phyloP scores from a whole-genome alignment of 2,797 vertebrate genomes.

The Xyrichtys novacula region DNA sequence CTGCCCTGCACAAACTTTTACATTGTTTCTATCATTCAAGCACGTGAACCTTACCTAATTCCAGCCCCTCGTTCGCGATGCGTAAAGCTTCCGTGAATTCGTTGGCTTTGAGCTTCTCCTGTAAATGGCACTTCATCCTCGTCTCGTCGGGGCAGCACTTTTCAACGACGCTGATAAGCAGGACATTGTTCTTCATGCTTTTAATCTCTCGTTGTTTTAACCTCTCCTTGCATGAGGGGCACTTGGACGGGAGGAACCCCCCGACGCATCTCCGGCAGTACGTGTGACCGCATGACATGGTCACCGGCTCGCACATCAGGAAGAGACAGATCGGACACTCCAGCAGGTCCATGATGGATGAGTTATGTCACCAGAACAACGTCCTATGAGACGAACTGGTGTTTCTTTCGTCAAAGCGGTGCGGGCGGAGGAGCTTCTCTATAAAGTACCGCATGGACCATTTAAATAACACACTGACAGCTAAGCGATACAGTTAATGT shows the following conservation, averaged over 20 bases:
- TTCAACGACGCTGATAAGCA: slow-evolving; percentile 86
- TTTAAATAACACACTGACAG: slow-evolving; percentile 40
- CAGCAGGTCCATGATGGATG: slow-evolving; percentile 83
- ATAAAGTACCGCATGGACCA: slow-evolving; percentile 26
- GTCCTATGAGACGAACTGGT: slow-evolving; percentile 3
- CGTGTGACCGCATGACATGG: slow-evolving; percentile 90
- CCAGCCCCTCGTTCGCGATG: slow-evolving; percentile 81
- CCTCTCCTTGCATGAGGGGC: slow-evolving; percentile 84
- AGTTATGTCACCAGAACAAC: slow-evolving; percentile 40
- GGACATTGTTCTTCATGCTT: slow-evolving; percentile 82
- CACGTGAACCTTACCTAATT: slow-evolving; percentile 81
- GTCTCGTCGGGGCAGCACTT: slow-evolving; percentile 84
- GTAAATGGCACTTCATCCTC: slow-evolving; percentile 75
- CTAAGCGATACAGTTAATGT: not conserved
- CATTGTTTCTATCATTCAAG: not conserved
- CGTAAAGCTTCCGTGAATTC: slow-evolving; percentile 85
- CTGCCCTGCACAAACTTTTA: not conserved
- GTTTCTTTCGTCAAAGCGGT: slow-evolving; percentile 12
- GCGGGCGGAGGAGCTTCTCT: slow-evolving; percentile 6
- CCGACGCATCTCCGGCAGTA: slow-evolving; percentile 88
- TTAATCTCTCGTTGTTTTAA: slow-evolving; percentile 79
- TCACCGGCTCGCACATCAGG: slow-evolving; percentile 88
- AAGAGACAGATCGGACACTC: slow-evolving; percentile 87
- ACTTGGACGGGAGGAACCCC: slow-evolving; percentile 76
- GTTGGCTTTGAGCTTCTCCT: slow-evolving; percentile 77